These are phyloP conservation scores for Drosophila setifemur DNA, from an alignment of 1,140 invertebrate species.

Conservation along the genomic window DNA sequence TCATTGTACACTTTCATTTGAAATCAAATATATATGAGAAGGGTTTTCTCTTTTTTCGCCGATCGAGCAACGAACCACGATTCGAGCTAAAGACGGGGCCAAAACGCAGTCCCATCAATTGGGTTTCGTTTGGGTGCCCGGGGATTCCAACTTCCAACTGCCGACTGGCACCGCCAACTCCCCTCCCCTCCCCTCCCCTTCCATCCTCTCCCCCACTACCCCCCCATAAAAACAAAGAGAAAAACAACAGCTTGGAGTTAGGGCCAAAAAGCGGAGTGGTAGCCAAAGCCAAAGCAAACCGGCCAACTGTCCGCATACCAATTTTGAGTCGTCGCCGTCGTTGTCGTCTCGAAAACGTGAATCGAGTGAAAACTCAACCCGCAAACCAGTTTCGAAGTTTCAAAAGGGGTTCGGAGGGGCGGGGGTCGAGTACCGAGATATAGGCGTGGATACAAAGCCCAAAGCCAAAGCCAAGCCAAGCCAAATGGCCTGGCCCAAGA, in stretches of 20 bases:
- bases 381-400: constrained; percentile 52
- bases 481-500: constrained; percentile 21
- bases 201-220: not conserved
- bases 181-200: not conserved
- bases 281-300: constrained; percentile 19
- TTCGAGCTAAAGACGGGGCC: constrained; percentile 14
- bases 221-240: not conserved
- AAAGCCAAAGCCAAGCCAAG: constrained; percentile 20
- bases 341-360: constrained; percentile 61
- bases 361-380: constrained; percentile 78
- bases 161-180: too few relatives aligned
- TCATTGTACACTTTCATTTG: too few relatives aligned
- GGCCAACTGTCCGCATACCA: constrained; percentile 64
- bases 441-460: constrained; percentile 41
- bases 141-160: constrained; percentile 9
- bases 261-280: constrained; percentile 16
- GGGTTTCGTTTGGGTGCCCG: constrained; percentile 22
- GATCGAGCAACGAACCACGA: constrained; percentile 31
- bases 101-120: constrained; percentile 61
- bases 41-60: constrained; percentile 67
- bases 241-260: constrained; percentile 20
- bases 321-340: constrained; percentile 53
- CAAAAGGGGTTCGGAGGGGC: not conserved
- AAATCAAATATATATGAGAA: constrained; percentile 39
- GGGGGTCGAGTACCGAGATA: not conserved